Evolutionary conservation across 2,113 vertebrate genomes (phyloP).

Genomic region (Geococcyx californianus): DNA sequence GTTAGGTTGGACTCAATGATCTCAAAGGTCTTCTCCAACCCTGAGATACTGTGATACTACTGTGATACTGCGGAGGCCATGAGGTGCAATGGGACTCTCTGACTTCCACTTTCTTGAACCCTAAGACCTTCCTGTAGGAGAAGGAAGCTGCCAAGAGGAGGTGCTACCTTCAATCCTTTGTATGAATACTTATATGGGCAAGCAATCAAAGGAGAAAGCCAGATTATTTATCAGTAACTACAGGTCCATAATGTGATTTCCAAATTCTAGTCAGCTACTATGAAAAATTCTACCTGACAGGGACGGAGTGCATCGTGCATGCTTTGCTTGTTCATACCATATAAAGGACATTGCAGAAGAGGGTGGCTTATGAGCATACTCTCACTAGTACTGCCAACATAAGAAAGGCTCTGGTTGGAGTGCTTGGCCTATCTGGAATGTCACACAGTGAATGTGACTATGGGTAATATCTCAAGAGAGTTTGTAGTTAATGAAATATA

Average conservation of each 20-base stretch:
- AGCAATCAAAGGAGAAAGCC: background rate
- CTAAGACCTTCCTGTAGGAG: background rate
- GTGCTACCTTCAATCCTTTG: background rate
- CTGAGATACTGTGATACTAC: too few relatives aligned
- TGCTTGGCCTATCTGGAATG: background rate
- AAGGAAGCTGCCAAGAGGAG: background rate
- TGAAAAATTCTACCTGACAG: background rate
- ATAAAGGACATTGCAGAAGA: background rate
- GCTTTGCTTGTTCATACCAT: background rate
- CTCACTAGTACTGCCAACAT: accelerated
- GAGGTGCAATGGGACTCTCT: background rate
- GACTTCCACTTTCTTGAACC: background rate
- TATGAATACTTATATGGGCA: background rate
- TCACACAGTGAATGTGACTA: background rate
- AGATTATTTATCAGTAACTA: background rate
- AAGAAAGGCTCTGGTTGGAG: background rate
- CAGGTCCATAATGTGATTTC: background rate
- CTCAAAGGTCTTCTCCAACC: too few relatives aligned
- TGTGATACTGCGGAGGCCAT: background rate
- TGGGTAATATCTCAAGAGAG: background rate
- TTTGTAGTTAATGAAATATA: background rate
- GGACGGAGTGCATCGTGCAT: background rate
- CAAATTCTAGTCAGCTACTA: background rate
- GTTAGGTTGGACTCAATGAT: too few relatives aligned
- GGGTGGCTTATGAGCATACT: background rate